These are phyloP conservation scores for Orchestia grillus DNA, from an alignment of 1,140 invertebrate genomes.

Conservation along the genomic window DNA sequence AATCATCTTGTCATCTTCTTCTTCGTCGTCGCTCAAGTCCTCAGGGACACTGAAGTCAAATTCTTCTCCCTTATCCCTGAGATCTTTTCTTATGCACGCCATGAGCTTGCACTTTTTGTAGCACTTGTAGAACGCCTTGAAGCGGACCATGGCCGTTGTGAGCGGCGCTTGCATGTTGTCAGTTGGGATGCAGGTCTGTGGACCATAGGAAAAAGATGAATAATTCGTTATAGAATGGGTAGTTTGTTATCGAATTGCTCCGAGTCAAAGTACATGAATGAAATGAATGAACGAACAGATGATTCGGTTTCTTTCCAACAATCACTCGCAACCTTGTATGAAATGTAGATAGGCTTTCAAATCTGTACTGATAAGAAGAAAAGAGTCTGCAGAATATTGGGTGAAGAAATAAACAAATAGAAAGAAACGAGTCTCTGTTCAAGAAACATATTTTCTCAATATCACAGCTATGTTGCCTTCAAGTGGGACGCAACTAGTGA, in stretches of 20 bases:
- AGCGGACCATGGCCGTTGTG: slow-evolving; percentile 21
- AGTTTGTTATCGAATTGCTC: background rate
- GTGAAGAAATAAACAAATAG: no score
- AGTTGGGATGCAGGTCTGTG: background rate
- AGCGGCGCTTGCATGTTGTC: background rate
- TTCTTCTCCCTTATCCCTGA: background rate
- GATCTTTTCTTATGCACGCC: slow-evolving; percentile 7
- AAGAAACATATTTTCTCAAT: no score
- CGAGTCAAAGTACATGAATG: background rate
- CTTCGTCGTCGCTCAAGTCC: background rate
- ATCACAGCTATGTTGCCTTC: no score
- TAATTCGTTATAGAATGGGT: background rate
- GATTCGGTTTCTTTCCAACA: background rate
- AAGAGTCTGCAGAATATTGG: no score
- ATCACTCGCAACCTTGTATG: background rate
- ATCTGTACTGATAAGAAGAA: background rate
- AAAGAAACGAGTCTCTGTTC: no score
- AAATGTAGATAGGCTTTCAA: background rate
- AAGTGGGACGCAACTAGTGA: no score
- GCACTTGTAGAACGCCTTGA: slow-evolving; percentile 30
- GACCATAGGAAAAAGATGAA: background rate
- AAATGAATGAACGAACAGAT: background rate
- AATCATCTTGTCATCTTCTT: slow-evolving; percentile 36
- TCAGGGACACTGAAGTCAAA: slow-evolving; percentile 1
- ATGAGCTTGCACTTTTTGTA: slow-evolving; percentile 17